Base-by-base conservation (phyloP, 2,797 vertebrate species). In the Picus viridis region DNA sequence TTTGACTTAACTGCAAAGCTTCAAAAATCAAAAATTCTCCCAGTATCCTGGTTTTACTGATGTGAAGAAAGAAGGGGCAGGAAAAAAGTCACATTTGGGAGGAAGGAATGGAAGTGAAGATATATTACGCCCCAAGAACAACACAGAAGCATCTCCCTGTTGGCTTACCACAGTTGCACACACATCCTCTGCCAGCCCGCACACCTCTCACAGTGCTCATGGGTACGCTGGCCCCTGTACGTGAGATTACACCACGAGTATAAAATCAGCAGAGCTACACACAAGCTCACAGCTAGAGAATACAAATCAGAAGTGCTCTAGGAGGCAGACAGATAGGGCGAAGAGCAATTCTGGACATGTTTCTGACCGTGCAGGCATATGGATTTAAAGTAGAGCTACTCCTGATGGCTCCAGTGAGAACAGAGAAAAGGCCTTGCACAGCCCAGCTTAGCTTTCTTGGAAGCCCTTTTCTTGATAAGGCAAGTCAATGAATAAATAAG, bases 301-400 rank as follows among this genome's bases (percentile, higher is more conserved):
- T 3, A 72, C 1, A 4, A 65, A 26, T 51, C 58, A 67, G 39
- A 56, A 32, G 14, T 57, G 43, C 16, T 67, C 68, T 30, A 65
- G 56, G 67, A 81, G 6, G 13, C 27, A 80, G 79, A 43, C 1
- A 14, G 36, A 53, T 16, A 34, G 36, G 32, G 39, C 0, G 1
- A 92, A 73, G 61, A 75, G 8, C 47, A 45, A 10, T 47, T 81
- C 72, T 54, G 73, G 29, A 10, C 29, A 5, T 2, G 3, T 56
- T 89, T 56, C 75, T 80, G 29, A 43, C 56, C 0, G 0, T 32
- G 17, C 6, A 84, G 22, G 8, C 19, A 0, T 3, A 57, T 0
- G 10, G 70, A 29, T 88, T 88, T 79, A 47, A 72, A 32, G 29
- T 6, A 24, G 61, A 91, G 68, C 47, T 41, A 7, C 19, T 88